phyloP scores from a whole-genome alignment of 2,888 invertebrate genomes.

The Campopleginae sp. region DNA sequence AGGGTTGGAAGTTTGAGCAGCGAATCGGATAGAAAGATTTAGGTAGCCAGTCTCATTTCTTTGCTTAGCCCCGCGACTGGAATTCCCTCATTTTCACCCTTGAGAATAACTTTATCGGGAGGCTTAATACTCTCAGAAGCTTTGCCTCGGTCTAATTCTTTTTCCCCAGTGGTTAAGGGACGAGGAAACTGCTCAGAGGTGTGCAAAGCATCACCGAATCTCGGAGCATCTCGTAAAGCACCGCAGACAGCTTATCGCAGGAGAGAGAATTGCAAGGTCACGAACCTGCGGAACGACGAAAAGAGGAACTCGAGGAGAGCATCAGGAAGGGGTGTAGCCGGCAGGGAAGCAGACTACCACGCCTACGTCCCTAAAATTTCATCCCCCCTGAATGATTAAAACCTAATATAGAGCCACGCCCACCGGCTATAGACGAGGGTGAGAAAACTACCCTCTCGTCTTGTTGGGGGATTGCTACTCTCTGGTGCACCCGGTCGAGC shows the following conservation, averaged over 20 bases:
- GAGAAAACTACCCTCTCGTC: conserved; percentile 50
- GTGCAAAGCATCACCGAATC: conserved; percentile 27
- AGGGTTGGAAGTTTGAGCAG: conserved; percentile 30
- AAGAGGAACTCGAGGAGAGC: conserved; percentile 67
- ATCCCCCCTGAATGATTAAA: conserved; percentile 83
- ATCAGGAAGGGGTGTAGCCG: conserved; percentile 83
- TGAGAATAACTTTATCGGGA: conserved; percentile 21
- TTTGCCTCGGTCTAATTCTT: conserved; percentile 17
- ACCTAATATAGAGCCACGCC: conserved; percentile 84
- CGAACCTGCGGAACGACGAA: conserved; percentile 70
- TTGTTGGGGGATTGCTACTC: conserved; percentile 29
- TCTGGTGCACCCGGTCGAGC: conserved; percentile 55
- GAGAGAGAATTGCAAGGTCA: conserved; percentile 51
- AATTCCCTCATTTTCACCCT: conserved; percentile 12
- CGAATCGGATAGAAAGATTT: conserved; percentile 24
- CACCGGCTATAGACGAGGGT: conserved; percentile 71
- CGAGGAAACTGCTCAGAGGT: conserved; percentile 32
- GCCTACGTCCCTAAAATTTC: conserved; percentile 83
- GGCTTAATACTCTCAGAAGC: conserved; percentile 19
- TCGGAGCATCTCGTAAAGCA: not conserved
- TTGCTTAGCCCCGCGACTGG: not conserved
- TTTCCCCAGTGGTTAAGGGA: not conserved
- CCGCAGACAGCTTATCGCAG: conserved; percentile 42
- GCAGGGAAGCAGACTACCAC: conserved; percentile 83
- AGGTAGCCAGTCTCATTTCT: conserved; percentile 13